Evolutionary conservation across 2,113 vertebrate genomes (phyloP).

Genomic region (Gallinago paraguaiae): DNA sequence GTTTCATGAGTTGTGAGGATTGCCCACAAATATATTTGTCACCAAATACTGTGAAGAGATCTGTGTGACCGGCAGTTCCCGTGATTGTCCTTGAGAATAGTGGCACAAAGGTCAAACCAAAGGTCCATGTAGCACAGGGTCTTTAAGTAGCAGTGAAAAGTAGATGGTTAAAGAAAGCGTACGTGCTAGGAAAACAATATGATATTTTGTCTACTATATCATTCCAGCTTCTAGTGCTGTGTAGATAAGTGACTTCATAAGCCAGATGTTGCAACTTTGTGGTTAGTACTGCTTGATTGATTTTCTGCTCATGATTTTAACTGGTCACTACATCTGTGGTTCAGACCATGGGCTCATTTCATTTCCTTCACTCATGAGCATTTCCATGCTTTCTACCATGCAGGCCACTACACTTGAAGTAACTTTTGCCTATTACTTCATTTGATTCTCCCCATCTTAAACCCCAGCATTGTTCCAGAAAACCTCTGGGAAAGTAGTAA

Average conservation of each 20-base stretch:
- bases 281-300: slow-evolving; percentile 21
- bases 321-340: slow-evolving; percentile 16
- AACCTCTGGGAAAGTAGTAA: background rate
- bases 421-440: slow-evolving; percentile 35
- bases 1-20: background rate
- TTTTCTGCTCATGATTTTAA: slow-evolving; percentile 21
- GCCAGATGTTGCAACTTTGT: slow-evolving; percentile 32
- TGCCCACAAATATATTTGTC: background rate
- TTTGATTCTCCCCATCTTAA: slow-evolving; percentile 1
- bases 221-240: background rate
- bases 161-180: background rate
- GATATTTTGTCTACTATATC: slow-evolving; percentile 20
- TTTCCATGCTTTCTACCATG: slow-evolving; percentile 24
- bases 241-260: slow-evolving; percentile 34
- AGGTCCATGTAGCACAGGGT: background rate
- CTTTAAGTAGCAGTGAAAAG: background rate
- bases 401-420: slow-evolving; percentile 10
- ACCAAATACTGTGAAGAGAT: background rate
- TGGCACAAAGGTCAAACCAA: background rate
- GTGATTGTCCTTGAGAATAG: background rate
- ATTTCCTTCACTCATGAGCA: background rate
- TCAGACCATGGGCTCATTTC: background rate
- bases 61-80: background rate
- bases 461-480: background rate
- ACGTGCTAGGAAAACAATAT: background rate